A percentile compares a stretch with the other conserved stretches of the same genome.
Evolutionary conservation across 2,888 invertebrate species (phyloP).

Genomic region (Zhuqinia jingwanae): DNA sequence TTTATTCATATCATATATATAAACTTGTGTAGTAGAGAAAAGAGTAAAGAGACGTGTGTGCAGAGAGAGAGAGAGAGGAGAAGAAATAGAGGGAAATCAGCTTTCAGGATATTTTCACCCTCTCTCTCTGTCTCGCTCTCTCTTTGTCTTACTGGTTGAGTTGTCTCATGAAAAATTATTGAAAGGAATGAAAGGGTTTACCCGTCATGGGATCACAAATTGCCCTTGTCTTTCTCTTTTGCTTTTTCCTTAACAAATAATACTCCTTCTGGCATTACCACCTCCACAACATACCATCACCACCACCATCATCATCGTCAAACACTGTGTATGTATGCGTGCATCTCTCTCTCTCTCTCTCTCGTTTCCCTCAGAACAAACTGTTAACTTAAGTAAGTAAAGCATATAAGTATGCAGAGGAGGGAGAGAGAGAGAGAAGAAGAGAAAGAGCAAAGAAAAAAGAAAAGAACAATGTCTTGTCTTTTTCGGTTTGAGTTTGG

Average conservation of each 20-base stretch:
- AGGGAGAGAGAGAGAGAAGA: neutral
- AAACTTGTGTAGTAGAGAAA: no score
- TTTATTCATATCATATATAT: slow-evolving; percentile 50
- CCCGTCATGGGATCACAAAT: slow-evolving; percentile 73
- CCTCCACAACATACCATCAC: slow-evolving; percentile 12
- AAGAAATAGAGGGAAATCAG: slow-evolving; percentile 55
- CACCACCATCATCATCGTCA: no score
- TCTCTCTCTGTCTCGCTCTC: slow-evolving; percentile 9
- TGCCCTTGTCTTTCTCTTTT: slow-evolving; percentile 68
- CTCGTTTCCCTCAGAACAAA: neutral
- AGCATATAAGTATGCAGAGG: slow-evolving; percentile 35
- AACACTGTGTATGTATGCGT: slow-evolving; percentile 36
- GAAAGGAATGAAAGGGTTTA: slow-evolving; percentile 72
- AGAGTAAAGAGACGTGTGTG: no score
- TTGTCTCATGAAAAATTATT: slow-evolving; percentile 73
- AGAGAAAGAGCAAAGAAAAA: neutral
- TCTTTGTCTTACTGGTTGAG: slow-evolving; percentile 73
- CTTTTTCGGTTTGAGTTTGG: no score
- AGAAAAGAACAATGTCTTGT: slow-evolving; percentile 58
- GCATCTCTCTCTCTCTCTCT: no score
- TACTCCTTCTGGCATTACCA: slow-evolving; percentile 67
- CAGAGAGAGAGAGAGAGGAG: no score
- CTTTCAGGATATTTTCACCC: slow-evolving; percentile 63
- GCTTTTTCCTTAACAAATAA: slow-evolving; percentile 63
- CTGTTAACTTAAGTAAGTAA: no score